Base-by-base conservation (phyloP, 1,140 invertebrate species). In the Hyles vespertilio region DNA sequence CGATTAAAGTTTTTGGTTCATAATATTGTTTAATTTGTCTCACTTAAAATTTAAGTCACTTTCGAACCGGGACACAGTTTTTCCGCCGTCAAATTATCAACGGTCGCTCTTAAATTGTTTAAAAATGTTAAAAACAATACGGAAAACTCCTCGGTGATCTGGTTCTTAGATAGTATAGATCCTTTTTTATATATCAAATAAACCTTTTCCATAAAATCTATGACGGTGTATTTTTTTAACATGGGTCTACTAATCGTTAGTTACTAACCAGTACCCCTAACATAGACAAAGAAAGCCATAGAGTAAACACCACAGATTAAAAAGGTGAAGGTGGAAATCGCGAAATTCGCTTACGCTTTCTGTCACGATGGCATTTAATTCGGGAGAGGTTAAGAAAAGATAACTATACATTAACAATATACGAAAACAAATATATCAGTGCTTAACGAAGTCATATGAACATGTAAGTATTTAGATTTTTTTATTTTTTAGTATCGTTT, bases 171-270 rank as follows among this genome's bases (percentile, higher is more conserved):
- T 79, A 81, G 70, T 74, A 78, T 77, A 77, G 63, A 81, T 72
- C 69, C 75, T 77, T 83, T 83, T 84, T 48, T 65, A 86, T 87
- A 87, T 85, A 88, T 84, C 76, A 83, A 87, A 88, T 85, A 88
- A 88, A 87, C 77, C 84, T 82, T 86, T 86, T 84, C 83, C 83
- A 86, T 88, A 84, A 88, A 86, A 88, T 88, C 82, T 69, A 86
- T 47, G 63, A 72, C 81, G 85, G 85, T 87, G 84, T 88, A 88
- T 88, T 88, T 72, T 88, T 88, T 88, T 88, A 88, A 88, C 82
- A 88, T 87, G 85, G 82, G 85, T 69, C 59, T 81, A 89, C 85
- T 89, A 89, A 89, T 89, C 65, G 64, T 65, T 74, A 81, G 81
- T 68, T 63, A 86, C 84, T 88, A 88, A 88, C 83, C 74, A 7